Conservation (phyloP, 2,113 vertebrate genomes). For the Channa argus region DNA sequence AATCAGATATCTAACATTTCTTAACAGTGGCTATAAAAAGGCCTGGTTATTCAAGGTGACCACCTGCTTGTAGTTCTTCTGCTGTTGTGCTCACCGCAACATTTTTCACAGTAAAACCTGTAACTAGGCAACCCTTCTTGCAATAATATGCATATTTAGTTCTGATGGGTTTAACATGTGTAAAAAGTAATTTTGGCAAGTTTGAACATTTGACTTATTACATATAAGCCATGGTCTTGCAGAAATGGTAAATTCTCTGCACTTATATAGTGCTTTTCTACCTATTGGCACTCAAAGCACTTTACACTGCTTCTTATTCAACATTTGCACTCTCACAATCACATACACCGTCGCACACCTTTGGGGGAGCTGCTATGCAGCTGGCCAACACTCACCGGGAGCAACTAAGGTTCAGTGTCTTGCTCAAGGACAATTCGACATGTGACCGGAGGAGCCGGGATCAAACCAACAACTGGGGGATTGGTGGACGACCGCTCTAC, state of each 20-base stretch:
- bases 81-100: constrained; percentile 4
- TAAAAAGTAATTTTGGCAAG: constrained; percentile 17
- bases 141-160: constrained; percentile 31
- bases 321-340: too few relatives aligned
- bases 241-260: background rate
- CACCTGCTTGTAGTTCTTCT: constrained; percentile 1
- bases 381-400: too few relatives aligned
- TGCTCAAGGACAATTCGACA: too few relatives aligned
- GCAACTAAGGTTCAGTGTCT: too few relatives aligned
- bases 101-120: background rate
- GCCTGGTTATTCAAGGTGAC: background rate
- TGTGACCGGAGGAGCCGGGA: too few relatives aligned
- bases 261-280: too few relatives aligned
- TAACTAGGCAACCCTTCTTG: constrained; percentile 25
- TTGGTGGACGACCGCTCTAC: too few relatives aligned
- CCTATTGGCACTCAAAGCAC: too few relatives aligned
- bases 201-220: constrained; percentile 24
- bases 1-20: background rate
- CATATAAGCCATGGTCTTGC: background rate
- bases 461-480: too few relatives aligned
- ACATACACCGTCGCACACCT: too few relatives aligned
- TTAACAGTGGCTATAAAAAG: background rate
- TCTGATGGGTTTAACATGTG: constrained; percentile 34
- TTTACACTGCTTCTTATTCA: too few relatives aligned
- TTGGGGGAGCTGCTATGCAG: too few relatives aligned